Evolutionary conservation across 2,113 vertebrate genomes (phyloP).

Genomic region (Xiphophorus maculatus): DNA sequence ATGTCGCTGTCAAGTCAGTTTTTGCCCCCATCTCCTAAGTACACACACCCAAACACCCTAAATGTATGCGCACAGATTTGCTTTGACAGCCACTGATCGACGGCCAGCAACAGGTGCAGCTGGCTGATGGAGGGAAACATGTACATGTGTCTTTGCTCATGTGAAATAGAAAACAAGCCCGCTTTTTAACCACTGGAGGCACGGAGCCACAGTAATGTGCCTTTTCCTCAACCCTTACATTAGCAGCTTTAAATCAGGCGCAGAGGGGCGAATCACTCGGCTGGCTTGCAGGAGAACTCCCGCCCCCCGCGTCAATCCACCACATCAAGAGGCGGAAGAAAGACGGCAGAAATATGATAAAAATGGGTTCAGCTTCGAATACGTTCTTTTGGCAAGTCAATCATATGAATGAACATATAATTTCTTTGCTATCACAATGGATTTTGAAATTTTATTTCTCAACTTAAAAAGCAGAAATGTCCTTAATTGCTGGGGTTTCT

Average conservation of each 20-base stretch:
- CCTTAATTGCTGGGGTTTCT: neutral
- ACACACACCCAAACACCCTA: neutral
- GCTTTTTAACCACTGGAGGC: conserved; percentile 49
- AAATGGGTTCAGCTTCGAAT: conserved; percentile 14
- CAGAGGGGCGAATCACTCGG: conserved; percentile 17
- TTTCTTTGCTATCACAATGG: neutral
- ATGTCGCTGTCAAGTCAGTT: neutral
- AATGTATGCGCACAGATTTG: conserved; percentile 17
- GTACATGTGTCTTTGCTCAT: conserved; percentile 31
- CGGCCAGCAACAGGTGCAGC: conserved; percentile 72
- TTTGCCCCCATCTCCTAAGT: neutral
- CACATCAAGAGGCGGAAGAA: conserved; percentile 55
- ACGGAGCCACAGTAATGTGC: conserved; percentile 44
- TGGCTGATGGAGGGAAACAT: conserved; percentile 25
- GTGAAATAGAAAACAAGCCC: conserved; percentile 61
- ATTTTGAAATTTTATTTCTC: neutral
- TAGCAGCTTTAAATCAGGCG: conserved; percentile 50
- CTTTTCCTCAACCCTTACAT: conserved; percentile 48
- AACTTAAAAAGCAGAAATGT: neutral
- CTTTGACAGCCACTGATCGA: conserved; percentile 43
- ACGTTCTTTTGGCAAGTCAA: neutral
- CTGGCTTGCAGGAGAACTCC: conserved; percentile 29
- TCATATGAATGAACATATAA: too few relatives aligned
- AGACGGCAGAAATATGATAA: neutral
- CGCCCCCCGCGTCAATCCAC: conserved; percentile 19